phyloP scores from a whole-genome alignment of 1,140 invertebrate genomes.

The Adoxophyes honmai region DNA sequence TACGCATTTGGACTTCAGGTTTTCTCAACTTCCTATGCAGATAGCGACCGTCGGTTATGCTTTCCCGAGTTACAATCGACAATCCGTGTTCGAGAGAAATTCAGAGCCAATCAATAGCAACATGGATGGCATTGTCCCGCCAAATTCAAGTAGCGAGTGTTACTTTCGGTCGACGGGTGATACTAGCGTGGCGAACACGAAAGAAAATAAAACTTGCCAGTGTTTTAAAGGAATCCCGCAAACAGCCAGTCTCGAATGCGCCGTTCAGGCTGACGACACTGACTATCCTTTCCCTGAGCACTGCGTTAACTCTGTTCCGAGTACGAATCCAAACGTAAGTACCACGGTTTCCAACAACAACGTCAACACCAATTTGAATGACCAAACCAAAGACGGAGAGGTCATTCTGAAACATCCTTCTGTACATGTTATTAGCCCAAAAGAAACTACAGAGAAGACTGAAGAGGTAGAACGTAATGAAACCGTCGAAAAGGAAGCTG shows the following conservation, averaged over 20 bases:
- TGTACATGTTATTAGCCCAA: no score
- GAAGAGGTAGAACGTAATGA: background rate
- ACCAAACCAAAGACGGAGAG: no score
- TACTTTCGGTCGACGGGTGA: no score
- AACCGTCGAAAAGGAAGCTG: conserved; percentile 3
- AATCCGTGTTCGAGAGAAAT: background rate
- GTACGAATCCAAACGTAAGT: no score
- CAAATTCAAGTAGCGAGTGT: no score
- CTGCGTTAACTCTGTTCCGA: no score
- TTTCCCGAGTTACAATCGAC: conserved; percentile 31
- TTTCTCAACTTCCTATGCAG: conserved; percentile 41
- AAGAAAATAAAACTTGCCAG: conserved; percentile 21
- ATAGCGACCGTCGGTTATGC: conserved; percentile 53
- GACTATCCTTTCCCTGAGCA: background rate
- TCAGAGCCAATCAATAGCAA: no score
- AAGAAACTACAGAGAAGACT: background rate
- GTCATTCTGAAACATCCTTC: no score
- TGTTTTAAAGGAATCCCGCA: conserved; percentile 21
- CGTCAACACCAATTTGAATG: no score
- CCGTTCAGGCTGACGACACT: conserved; percentile 15
- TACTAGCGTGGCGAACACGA: no score
- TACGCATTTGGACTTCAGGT: conserved; percentile 32
- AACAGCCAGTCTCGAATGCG: conserved; percentile 4
- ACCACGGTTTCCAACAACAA: no score
- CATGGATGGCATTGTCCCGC: no score